Conservation (phyloP, 2,888 invertebrate species). For the Phalangium opilio region DNA sequence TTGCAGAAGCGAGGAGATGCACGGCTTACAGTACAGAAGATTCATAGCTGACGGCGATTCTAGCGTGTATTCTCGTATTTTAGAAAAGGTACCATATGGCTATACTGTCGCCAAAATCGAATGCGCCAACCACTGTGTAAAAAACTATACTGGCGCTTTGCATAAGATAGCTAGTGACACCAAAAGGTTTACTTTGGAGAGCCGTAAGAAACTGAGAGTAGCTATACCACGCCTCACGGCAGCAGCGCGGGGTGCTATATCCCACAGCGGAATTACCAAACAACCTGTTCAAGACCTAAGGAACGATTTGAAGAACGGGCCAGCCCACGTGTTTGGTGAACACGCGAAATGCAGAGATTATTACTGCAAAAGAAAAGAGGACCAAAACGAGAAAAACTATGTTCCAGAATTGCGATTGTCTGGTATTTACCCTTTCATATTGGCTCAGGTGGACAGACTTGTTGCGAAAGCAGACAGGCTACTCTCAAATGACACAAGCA, state of each 20-base stretch:
- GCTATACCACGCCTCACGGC: neutral
- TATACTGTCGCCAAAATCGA: neutral
- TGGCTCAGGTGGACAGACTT: neutral
- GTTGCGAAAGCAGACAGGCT: neutral
- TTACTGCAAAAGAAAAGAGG: neutral
- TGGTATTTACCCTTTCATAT: neutral
- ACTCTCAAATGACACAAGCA: neutral
- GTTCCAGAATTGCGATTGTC: neutral
- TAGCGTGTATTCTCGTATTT: neutral
- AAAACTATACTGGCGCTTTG: neutral
- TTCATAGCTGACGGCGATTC: neutral
- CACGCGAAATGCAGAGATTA: neutral
- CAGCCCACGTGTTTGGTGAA: neutral
- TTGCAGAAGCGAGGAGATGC: neutral
- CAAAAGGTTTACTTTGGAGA: neutral
- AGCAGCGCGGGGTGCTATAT: neutral
- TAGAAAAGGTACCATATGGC: neutral
- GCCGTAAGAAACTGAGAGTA: neutral
- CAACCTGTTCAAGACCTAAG: neutral
- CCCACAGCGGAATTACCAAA: neutral
- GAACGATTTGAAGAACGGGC: neutral
- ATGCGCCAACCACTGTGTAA: neutral
- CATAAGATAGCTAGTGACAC: neutral
- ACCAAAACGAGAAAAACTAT: neutral
- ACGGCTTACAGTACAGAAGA: neutral